Base-by-base conservation (phyloP, 2,797 vertebrate species). In the Propithecus perrieri region DNA sequence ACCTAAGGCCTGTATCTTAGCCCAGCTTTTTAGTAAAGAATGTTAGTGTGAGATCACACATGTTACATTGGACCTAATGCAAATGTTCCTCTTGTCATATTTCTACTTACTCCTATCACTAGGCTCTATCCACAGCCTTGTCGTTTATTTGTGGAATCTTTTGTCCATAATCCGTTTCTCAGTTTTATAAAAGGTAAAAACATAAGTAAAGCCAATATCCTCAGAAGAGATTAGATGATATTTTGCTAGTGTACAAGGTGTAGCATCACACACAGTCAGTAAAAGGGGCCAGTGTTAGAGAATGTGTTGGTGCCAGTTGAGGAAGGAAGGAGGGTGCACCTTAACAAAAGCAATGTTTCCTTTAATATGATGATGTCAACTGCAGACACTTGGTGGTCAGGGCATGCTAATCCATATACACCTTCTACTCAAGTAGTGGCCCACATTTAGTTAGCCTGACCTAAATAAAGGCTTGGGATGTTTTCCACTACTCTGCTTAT, bases 151-250 rank as follows among this genome's bases (percentile, higher is more conserved):
- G 35, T 33, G 28, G 43, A 94, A 84, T 59, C 12, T 91, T 89
- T 80, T 50, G 91, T 57, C 28, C n/a, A 55, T 14, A 76, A 46
- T 85, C 72, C 76, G 33, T 28, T 90, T 85, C 59, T 87, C 67
- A 92, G 10, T 85, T 86, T 65, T 85, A 59, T 76, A 93, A 72
- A 91, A 57, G n/a, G 30, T 53, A 81, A 35, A 94, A 90, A 90
- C 14, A 0, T 48, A 95, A 85, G 63, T 72, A 35, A 92, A 79
- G 18, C 74, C 48, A 55, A 0, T 80, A 80, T 35, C 59, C 22
- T 78, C 46, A 35, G 55, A 65, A 93, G 33, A 78, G 43, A 79
- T 48, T 2, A 74, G 72, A 90, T 53, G 20, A 43, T 53, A n/a
- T n/a, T 20, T 76, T 74, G 10, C 67, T 95, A 35, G 6, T 72